These are phyloP conservation scores for Pantelozetes paolii DNA, from an alignment of 2,888 invertebrate species.

Conservation along the genomic window DNA sequence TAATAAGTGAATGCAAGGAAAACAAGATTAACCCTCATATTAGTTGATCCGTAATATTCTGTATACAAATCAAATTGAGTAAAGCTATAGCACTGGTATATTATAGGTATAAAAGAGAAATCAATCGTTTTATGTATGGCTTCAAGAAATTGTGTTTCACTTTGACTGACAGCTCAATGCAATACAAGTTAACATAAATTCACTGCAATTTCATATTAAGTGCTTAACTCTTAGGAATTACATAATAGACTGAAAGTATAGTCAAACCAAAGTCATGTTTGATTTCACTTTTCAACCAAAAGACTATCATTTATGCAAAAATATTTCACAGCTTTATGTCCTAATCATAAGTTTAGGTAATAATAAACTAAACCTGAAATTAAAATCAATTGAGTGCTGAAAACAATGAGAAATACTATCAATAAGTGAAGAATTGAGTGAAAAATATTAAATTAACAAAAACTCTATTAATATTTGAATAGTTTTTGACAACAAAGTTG, in stretches of 20 bases:
- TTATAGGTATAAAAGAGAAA: background rate
- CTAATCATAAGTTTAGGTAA: too few relatives aligned
- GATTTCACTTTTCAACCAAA: conserved; percentile 2
- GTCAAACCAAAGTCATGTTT: background rate
- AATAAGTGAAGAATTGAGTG: background rate
- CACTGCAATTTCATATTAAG: conserved; percentile 15
- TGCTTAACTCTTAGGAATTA: background rate
- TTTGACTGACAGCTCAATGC: conserved; percentile 16
- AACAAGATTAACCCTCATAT: conserved; percentile 28
- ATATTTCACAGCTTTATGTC: background rate
- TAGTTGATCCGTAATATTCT: conserved; percentile 19
- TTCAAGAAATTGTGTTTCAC: conserved; percentile 7
- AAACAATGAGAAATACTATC: background rate
- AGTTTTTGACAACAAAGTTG: too few relatives aligned
- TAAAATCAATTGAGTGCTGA: conserved; percentile 19
- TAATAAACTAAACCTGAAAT: conserved; percentile 12
- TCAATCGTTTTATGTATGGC: conserved; percentile 4
- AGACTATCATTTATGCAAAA: conserved; percentile 11
- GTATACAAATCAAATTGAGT: background rate
- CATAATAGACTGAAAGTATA: background rate
- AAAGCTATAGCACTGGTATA: background rate
- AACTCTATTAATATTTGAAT: background rate
- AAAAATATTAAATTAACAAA: background rate
- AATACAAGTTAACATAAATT: conserved; percentile 20
- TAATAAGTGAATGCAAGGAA: conserved; percentile 5